Conservation (phyloP, 2,888 invertebrate genomes). For the Pterobdella sp. region DNA sequence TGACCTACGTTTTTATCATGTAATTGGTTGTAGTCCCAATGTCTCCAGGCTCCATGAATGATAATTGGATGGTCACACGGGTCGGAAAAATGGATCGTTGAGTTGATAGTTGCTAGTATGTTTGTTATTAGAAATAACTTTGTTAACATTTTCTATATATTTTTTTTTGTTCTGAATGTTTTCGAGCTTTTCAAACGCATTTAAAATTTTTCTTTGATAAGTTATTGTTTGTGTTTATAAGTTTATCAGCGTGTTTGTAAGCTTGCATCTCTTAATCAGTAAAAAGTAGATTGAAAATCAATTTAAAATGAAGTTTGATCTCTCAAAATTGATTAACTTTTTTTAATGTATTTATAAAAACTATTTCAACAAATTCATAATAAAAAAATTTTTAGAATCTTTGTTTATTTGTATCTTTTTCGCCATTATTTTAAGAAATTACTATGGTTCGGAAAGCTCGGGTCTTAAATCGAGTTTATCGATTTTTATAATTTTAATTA, state of each 20-base stretch:
- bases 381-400: neutral
- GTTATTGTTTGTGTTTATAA: neutral
- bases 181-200: no score
- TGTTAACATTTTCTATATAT: no score
- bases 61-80: neutral
- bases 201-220: neutral
- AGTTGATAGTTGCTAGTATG: neutral
- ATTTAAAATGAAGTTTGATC: no score
- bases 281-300: no score
- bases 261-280: neutral
- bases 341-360: neutral
- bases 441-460: neutral
- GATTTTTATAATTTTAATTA: neutral
- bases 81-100: neutral
- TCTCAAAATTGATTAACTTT: neutral
- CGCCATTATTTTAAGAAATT: neutral
- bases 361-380: neutral
- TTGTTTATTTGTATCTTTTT: slow-evolving; percentile 7
- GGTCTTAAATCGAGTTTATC: neutral
- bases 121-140: neutral
- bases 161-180: no score
- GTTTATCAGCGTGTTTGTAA: neutral
- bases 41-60: neutral
- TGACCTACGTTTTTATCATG: neutral
- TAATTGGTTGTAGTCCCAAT: neutral